A percentile compares a stretch with the other conserved stretches of the same genome.
Evolutionary conservation across 37 sponge, comb jelly and placozoan genomes (phyloP).

Genomic region (Beroe ovata): DNA sequence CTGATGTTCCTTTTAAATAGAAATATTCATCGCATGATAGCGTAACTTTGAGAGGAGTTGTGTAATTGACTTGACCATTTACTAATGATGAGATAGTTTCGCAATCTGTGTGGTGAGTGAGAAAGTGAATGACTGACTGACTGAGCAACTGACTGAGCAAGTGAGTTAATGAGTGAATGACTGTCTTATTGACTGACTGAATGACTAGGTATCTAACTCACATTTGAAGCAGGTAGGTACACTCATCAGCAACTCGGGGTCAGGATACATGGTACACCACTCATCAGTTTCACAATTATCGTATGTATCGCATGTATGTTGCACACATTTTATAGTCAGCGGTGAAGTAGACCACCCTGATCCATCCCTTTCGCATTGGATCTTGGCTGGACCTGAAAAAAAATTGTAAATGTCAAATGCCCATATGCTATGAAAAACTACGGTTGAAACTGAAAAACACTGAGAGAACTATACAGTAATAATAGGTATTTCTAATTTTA

Average conservation of each 20-base stretch:
- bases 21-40: background rate
- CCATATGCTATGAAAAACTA: too few relatives aligned
- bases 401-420: too few relatives aligned
- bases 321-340: background rate
- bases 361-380: background rate
- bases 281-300: background rate
- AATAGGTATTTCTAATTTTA: too few relatives aligned
- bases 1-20: background rate
- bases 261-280: background rate
- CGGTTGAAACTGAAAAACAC: too few relatives aligned
- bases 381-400: background rate
- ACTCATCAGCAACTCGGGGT: background rate
- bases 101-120: background rate
- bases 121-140: background rate
- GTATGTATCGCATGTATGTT: background rate
- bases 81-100: background rate
- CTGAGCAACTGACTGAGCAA: background rate
- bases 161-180: background rate
- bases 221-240: background rate
- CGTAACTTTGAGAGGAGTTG: background rate
- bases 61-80: background rate
- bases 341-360: background rate
- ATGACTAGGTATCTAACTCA: background rate
- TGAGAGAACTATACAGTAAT: too few relatives aligned
- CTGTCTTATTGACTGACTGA: too few relatives aligned